These are phyloP conservation scores for Ardeotis arabs DNA, from an alignment of 2,113 vertebrate genomes.

Conservation along the genomic window DNA sequence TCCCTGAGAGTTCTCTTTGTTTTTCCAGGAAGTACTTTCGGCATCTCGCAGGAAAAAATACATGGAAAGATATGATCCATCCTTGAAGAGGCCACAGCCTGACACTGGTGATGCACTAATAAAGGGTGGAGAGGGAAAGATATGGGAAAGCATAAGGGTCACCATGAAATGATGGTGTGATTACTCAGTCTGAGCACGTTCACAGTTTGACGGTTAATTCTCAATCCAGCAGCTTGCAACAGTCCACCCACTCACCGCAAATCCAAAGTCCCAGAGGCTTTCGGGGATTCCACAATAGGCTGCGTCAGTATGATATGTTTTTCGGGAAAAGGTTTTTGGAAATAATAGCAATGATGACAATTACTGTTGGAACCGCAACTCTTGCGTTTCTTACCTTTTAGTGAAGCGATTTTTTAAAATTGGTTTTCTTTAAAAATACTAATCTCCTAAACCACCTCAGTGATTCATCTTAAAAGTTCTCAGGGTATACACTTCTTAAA, in stretches of 20 bases:
- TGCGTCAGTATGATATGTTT: background rate
- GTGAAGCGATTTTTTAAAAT: background rate
- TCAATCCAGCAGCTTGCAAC: background rate
- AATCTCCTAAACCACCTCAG: background rate
- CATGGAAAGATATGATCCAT: background rate
- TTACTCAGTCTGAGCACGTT: background rate
- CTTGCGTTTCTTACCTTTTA: background rate
- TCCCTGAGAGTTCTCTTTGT: background rate
- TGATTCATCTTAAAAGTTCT: background rate
- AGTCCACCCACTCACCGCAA: background rate
- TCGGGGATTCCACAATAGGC: background rate
- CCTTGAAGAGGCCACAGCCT: background rate
- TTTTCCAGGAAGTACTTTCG: background rate
- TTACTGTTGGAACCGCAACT: background rate
- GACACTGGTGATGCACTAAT: background rate
- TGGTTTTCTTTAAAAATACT: background rate
- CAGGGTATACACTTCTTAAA: background rate
- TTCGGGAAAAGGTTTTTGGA: background rate
- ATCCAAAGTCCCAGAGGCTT: background rate
- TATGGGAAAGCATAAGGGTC: background rate
- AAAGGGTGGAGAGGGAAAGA: background rate
- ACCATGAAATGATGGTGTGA: background rate
- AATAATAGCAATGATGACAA: background rate
- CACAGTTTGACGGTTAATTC: background rate
- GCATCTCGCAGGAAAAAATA: background rate